Conservation (phyloP, 2,113 vertebrate species). For the Apaloderma vittatum region DNA sequence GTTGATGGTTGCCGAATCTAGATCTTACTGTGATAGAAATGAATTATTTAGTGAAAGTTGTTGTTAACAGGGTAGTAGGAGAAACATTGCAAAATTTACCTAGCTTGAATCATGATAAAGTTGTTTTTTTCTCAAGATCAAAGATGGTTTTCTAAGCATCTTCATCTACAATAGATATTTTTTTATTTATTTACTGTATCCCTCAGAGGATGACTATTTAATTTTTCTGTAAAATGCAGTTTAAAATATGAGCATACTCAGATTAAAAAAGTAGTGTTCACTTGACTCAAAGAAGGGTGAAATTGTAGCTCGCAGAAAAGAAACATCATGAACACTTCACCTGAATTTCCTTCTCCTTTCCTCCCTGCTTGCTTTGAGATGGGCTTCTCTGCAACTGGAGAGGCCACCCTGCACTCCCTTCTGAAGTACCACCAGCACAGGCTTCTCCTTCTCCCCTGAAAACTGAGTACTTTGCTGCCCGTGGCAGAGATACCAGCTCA, state of each 20-base stretch:
- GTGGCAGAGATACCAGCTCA: background rate
- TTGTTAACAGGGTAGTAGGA: background rate
- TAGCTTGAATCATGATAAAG: background rate
- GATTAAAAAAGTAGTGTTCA: background rate
- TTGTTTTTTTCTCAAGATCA: background rate
- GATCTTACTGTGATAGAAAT: background rate
- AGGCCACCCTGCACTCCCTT: background rate
- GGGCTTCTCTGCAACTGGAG: background rate
- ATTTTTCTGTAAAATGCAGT: background rate
- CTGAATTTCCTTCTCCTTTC: background rate
- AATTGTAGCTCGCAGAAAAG: background rate
- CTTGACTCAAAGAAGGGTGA: background rate
- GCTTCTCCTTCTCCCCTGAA: background rate
- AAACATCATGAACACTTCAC: background rate
- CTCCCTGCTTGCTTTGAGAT: background rate
- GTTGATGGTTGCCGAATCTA: background rate
- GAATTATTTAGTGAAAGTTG: background rate
- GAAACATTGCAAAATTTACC: background rate
- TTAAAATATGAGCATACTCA: background rate
- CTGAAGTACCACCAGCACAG: accelerated
- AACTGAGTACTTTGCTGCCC: background rate
- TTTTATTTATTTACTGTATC: background rate
- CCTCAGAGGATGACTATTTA: background rate
- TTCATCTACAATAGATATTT: background rate
- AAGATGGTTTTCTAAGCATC: background rate